Evolutionary conservation across 2,113 vertebrate genomes (phyloP).

Genomic region (human): GRCh38 chr5:110415501-110416000

Average conservation of each 20-base stretch:
- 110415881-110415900: neutral
- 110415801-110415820: neutral
- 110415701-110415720: neutral
- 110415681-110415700: neutral
- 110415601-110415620: neutral
- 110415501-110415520: neutral
- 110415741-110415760: neutral
- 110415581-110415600: neutral
- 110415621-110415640: neutral
- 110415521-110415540: neutral
- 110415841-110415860: constrained; percentile 30
- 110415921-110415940: neutral
- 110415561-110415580: neutral
- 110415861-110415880: neutral
- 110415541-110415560: neutral
- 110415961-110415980: constrained; percentile 6
- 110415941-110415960: neutral
- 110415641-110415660: neutral
- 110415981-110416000: constrained; percentile 38
- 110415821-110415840: neutral
- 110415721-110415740: neutral
- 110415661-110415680: neutral
- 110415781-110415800: neutral
- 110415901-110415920: constrained; percentile 8
- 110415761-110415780: neutral